Conservation (phyloP, 2,113 vertebrate genomes). For the Aphelocoma coerulescens region DNA sequence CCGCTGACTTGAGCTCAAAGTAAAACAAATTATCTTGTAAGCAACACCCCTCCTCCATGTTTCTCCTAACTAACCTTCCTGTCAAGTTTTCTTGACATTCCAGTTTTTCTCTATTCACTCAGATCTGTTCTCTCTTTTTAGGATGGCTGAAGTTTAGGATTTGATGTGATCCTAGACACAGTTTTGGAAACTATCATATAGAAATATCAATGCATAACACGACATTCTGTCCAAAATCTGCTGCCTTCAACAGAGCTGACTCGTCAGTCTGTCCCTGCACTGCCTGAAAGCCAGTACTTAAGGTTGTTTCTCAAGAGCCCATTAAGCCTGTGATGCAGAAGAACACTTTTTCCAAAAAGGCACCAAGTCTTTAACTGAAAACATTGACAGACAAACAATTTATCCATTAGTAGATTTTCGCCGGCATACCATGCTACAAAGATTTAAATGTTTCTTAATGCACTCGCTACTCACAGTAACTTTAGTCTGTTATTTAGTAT, state of each 20-base stretch:
- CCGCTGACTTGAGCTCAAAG: not conserved
- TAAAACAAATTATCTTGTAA: not conserved
- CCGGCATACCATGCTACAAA: not conserved
- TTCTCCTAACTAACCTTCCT: not conserved
- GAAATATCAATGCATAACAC: not conserved
- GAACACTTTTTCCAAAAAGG: not conserved
- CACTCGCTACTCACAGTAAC: not conserved
- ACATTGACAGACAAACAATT: not conserved
- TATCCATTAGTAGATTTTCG: not conserved
- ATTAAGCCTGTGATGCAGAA: not conserved
- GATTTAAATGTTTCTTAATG: not conserved
- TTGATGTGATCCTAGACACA: not conserved
- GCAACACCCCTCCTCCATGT: accelerated
- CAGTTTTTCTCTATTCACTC: not conserved
- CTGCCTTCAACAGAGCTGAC: not conserved
- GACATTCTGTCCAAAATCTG: not conserved
- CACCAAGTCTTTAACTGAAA: not conserved
- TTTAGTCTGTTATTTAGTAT: not conserved
- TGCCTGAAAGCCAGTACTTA: not conserved
- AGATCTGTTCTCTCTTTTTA: not conserved
- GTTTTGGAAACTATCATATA: not conserved
- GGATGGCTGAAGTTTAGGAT: not conserved
- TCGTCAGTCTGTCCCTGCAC: not conserved
- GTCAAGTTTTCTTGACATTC: not conserved
- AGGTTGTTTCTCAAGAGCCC: not conserved